Percentiles rank a stretch among this genome's conserved stretches.
phyloP scores from a whole-genome alignment of 2,113 vertebrate species.

The Microtus pennsylvanicus region DNA sequence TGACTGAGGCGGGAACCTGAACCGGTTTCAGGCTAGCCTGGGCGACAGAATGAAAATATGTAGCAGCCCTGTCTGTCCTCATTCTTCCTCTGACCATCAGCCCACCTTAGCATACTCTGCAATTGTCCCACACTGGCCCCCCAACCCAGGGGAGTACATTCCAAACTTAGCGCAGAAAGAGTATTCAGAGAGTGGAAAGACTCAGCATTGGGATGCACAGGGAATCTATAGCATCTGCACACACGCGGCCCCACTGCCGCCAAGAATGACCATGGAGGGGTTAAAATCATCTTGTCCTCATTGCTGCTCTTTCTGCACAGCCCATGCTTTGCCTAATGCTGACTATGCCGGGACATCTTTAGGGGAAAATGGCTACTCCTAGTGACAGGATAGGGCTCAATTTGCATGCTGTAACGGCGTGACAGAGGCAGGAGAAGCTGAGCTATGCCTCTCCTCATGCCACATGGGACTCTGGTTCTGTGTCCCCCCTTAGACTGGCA shows the following conservation, averaged over 20 bases:
- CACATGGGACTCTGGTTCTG: background rate
- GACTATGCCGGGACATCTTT: background rate
- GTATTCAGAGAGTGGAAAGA: background rate
- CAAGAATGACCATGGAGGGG: background rate
- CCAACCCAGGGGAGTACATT: background rate
- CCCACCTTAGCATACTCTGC: background rate
- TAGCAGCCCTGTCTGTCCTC: background rate
- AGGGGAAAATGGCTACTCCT: background rate
- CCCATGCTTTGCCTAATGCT: background rate
- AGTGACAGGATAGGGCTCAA: background rate
- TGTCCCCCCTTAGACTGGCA: background rate
- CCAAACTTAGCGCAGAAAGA: background rate
- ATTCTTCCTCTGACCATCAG: background rate
- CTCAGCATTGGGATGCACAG: background rate
- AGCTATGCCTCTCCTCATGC: rapidly evolving
- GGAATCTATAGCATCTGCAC: background rate
- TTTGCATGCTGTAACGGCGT: background rate
- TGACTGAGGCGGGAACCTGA: background rate
- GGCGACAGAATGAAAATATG: background rate
- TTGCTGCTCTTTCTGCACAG: background rate
- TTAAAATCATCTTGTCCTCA: background rate
- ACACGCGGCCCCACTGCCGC: background rate
- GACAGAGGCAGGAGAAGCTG: background rate
- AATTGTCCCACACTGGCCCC: background rate
- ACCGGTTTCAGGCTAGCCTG: background rate